These are phyloP conservation scores for Hippopotamyrus pictus DNA, from an alignment of 2,797 vertebrate species.

Conservation along the genomic window DNA sequence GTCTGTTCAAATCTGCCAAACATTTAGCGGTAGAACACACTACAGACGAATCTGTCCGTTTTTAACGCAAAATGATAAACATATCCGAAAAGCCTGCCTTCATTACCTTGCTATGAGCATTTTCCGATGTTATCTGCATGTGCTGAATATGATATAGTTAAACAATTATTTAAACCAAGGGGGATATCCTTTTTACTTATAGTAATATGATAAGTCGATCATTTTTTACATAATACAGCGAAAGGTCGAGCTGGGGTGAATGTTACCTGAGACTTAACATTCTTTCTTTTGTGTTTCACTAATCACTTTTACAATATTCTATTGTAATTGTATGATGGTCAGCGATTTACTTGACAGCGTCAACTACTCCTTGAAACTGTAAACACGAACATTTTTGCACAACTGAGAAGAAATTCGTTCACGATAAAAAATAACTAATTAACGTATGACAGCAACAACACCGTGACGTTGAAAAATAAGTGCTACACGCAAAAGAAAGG, in stretches of 20 bases:
- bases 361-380: constrained; percentile 51
- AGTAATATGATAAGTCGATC: constrained; percentile 13
- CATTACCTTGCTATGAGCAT: constrained; percentile 40
- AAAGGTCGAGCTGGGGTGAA: constrained; percentile 60
- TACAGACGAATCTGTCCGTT: constrained; percentile 49
- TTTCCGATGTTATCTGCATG: constrained; percentile 46
- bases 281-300: constrained; percentile 50
- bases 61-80: constrained; percentile 47
- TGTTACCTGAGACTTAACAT: constrained; percentile 71
- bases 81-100: constrained; percentile 54
- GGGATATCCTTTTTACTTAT: constrained; percentile 18
- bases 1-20: constrained; percentile 48
- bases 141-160: constrained; percentile 51
- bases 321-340: constrained; percentile 47
- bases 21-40: constrained; percentile 57
- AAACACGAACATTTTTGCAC: constrained; percentile 54
- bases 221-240: constrained; percentile 51
- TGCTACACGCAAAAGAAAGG: constrained; percentile 64
- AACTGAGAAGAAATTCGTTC: constrained; percentile 46
- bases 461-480: constrained; percentile 58
- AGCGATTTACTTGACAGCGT: constrained; percentile 53
- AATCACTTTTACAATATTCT: constrained; percentile 54
- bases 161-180: constrained; percentile 33
- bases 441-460: constrained; percentile 37
- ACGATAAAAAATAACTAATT: constrained; percentile 50